phyloP scores from a whole-genome alignment of 1,140 invertebrate genomes.

The Penaeus japonicus region DNA sequence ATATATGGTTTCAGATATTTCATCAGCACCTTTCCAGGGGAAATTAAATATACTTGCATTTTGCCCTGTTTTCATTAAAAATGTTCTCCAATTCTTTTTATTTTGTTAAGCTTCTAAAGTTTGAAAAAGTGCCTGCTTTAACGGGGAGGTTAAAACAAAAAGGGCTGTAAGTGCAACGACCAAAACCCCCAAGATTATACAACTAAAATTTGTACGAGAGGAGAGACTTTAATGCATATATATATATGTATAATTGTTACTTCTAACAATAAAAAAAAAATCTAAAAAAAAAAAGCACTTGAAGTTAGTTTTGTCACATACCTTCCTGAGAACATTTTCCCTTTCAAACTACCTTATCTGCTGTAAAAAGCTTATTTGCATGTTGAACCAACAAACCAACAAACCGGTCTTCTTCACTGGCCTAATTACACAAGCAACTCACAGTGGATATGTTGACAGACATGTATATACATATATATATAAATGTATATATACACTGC shows the following conservation, averaged over 20 bases:
- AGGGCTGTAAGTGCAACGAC: too few species aligned
- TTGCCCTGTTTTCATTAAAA: too few species aligned
- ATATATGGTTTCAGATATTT: too few species aligned
- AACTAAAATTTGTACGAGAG: too few species aligned
- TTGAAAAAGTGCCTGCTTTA: too few species aligned
- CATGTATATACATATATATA: too few species aligned
- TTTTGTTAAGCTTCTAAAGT: too few species aligned
- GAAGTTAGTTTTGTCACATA: slow-evolving; percentile 3
- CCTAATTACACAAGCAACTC: not conserved
- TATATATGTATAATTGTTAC: not conserved
- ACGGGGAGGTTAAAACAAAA: too few species aligned
- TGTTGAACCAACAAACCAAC: not conserved
- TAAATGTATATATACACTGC: slow-evolving; percentile 20
- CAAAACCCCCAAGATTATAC: too few species aligned
- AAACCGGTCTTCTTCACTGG: not conserved
- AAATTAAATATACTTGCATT: too few species aligned
- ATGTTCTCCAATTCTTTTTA: too few species aligned
- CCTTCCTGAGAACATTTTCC: slow-evolving; percentile 24
- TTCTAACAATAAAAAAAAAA: not conserved
- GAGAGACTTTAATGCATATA: not conserved
- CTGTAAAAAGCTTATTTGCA: slow-evolving; percentile 2
- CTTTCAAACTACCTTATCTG: slow-evolving; percentile 8
- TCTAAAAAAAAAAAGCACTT: not conserved
- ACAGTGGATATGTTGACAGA: slow-evolving; percentile 3
- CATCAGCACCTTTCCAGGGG: too few species aligned